Conservation (phyloP, 2,888 invertebrate species). For the Quadriops clusia region DNA sequence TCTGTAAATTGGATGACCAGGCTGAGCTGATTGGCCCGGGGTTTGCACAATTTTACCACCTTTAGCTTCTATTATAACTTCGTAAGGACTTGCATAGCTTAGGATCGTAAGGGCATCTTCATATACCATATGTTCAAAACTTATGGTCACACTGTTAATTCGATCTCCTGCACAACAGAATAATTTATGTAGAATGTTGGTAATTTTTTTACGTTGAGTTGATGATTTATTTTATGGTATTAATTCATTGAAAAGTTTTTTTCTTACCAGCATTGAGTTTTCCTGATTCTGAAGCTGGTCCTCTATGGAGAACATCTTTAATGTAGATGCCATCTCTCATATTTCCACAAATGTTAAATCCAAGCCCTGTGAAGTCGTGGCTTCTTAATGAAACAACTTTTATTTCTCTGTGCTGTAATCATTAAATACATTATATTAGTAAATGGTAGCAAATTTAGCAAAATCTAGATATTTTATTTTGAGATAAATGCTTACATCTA, state of each 20-base stretch:
- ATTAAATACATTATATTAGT: constrained; percentile 13
- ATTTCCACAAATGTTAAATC: constrained; percentile 80
- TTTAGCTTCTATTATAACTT: constrained; percentile 67
- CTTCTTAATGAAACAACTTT: constrained; percentile 66
- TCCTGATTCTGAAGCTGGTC: constrained; percentile 79
- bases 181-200: background rate
- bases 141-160: constrained; percentile 75
- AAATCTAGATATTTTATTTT: background rate
- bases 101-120: constrained; percentile 84
- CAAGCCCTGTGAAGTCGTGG: constrained; percentile 78
- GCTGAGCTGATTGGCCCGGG: constrained; percentile 37
- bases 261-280: constrained; percentile 61
- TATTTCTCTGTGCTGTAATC: constrained; percentile 42
- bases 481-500: constrained; percentile 39
- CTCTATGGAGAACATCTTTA: constrained; percentile 74
- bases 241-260: no score
- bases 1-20: constrained; percentile 64
- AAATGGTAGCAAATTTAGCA: constrained; percentile 3
- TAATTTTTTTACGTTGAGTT: no score
- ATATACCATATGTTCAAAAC: constrained; percentile 77
- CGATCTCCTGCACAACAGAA: constrained; percentile 58
- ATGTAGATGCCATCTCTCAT: constrained; percentile 83
- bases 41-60: constrained; percentile 34
- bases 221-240: no score
- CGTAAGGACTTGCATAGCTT: constrained; percentile 85